Evolutionary conservation across 37 sponge, comb jelly and placozoan genomes (phyloP).

Genomic region (Bolinopsis microptera): DNA sequence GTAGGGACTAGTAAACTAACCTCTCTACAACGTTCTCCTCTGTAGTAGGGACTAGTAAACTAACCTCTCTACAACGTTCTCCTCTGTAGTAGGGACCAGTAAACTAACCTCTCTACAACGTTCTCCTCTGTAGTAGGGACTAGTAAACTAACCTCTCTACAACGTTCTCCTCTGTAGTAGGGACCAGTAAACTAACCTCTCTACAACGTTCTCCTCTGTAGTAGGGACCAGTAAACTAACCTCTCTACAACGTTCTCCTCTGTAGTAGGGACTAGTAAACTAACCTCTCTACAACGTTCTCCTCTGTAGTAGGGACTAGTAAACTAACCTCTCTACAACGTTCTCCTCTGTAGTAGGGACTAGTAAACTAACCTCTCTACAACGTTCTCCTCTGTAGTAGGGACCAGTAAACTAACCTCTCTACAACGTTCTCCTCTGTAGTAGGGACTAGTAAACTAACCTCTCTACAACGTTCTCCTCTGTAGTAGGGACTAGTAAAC

Average conservation of each 20-base stretch:
- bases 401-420: too few species aligned
- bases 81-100: constrained; percentile 70
- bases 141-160: constrained; percentile 65
- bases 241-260: constrained; percentile 73
- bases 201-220: constrained; percentile 77
- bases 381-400: too few species aligned
- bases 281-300: constrained; percentile 79
- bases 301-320: too few species aligned
- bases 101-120: constrained; percentile 80
- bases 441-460: constrained; percentile 71
- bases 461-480: constrained; percentile 81
- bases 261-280: constrained; percentile 71
- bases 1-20: constrained; percentile 71
- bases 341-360: constrained; percentile 73
- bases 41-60: too few species aligned
- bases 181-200: constrained; percentile 73
- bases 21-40: constrained; percentile 81
- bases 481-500: too few species aligned
- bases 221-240: too few species aligned
- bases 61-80: constrained; percentile 72
- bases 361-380: constrained; percentile 79
- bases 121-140: too few species aligned
- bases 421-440: constrained; percentile 71
- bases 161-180: constrained; percentile 75
- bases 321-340: constrained; percentile 68